These are phyloP conservation scores for Molossus alvarezi DNA, from an alignment of 2,797 vertebrate species.

Conservation along the genomic window DNA sequence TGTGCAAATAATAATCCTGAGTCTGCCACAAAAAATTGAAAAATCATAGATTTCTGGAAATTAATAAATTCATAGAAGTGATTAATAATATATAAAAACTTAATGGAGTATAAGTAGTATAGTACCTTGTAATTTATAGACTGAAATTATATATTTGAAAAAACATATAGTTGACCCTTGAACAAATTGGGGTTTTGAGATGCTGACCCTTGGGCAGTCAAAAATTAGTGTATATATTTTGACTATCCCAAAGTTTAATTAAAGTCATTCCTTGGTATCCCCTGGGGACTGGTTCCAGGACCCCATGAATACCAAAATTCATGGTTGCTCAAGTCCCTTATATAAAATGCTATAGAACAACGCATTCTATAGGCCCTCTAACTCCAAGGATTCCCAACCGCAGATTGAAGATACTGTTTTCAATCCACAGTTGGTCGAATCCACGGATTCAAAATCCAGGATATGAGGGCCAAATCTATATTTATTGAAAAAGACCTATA, in stretches of 20 bases:
- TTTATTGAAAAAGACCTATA: neutral
- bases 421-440: neutral
- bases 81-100: neutral
- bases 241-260: neutral
- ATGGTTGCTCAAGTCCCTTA: neutral
- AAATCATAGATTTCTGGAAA: neutral
- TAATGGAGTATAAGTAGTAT: neutral
- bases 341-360: neutral
- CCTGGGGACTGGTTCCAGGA: neutral
- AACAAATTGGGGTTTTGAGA: neutral
- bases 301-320: neutral
- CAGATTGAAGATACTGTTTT: neutral
- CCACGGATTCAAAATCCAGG: neutral
- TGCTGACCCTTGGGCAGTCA: neutral
- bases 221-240: neutral
- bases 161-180: neutral
- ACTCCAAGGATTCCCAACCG: neutral
- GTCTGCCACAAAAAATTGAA: neutral
- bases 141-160: neutral
- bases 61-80: neutral
- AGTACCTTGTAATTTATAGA: neutral
- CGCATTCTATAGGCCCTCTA: neutral
- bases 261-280: neutral
- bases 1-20: neutral
- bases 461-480: neutral